A percentile compares a stretch with the other conserved stretches of the same genome.
phyloP scores from a whole-genome alignment of 1,140 invertebrate genomes.

The Pentalonia nigronervosa region DNA sequence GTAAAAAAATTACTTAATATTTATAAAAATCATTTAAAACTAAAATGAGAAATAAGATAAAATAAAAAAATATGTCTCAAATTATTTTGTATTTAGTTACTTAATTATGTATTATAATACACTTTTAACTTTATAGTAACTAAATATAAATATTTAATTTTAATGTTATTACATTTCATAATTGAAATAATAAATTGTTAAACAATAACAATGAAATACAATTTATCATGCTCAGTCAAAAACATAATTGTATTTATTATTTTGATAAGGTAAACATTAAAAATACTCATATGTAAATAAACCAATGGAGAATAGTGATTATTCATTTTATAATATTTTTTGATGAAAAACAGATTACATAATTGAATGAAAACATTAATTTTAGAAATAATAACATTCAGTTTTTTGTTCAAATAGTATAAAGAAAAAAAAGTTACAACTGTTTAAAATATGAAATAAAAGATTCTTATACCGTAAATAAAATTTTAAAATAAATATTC shows the following conservation, averaged over 20 bases:
- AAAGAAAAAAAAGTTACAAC: neutral
- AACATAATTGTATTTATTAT: neutral
- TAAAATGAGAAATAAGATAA: neutral
- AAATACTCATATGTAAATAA: neutral
- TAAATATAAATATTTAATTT: neutral
- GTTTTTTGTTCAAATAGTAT: neutral
- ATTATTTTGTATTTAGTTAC: neutral
- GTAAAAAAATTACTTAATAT: conserved; percentile 20
- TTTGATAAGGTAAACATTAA: neutral
- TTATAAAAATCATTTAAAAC: neutral
- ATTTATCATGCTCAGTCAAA: neutral
- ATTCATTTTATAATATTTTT: neutral
- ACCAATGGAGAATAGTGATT: neutral
- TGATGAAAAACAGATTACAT: neutral
- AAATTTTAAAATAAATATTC: no score
- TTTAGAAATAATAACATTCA: neutral
- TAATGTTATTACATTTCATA: neutral
- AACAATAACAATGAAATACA: neutral
- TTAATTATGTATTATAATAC: no score
- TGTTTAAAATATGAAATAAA: no score
- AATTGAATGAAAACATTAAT: neutral
- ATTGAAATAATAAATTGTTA: no score
- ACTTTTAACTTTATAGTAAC: neutral
- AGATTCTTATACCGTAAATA: no score
- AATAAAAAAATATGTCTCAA: neutral